phyloP scores from a whole-genome alignment of 2,113 vertebrate species.

The Ameiurus melas region DNA sequence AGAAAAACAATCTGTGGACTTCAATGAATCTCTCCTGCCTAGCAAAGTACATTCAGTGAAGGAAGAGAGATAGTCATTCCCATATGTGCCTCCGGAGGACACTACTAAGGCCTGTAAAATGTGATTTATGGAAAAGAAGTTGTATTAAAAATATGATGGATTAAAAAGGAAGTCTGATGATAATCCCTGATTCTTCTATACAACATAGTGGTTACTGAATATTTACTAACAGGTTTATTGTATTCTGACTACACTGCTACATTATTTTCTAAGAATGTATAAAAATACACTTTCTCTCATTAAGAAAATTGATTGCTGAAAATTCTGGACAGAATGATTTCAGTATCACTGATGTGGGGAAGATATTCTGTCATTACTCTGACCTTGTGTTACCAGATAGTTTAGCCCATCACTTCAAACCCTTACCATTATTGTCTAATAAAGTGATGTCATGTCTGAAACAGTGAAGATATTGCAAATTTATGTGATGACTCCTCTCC shows the following conservation, averaged over 20 bases:
- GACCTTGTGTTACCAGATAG: not conserved
- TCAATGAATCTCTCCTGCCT: conserved; percentile 63
- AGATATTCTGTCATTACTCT: not conserved
- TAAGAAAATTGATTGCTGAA: not conserved
- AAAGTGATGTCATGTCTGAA: conserved; percentile 1
- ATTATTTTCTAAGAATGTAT: not conserved
- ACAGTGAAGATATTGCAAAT: not conserved
- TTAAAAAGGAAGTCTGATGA: conserved; percentile 32
- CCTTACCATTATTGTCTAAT: not conserved
- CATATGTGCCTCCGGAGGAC: conserved; percentile 69
- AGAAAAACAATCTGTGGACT: conserved; percentile 56
- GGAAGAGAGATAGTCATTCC: conserved; percentile 60
- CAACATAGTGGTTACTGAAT: not conserved
- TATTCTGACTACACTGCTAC: not conserved
- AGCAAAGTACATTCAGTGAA: conserved; percentile 59
- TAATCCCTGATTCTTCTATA: not conserved
- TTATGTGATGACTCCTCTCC: not conserved
- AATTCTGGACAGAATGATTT: not conserved
- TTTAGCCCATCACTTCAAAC: not conserved
- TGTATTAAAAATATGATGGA: conserved; percentile 48
- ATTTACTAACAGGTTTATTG: not conserved
- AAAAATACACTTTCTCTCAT: not conserved
- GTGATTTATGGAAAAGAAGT: conserved; percentile 46
- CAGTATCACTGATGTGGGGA: not conserved
- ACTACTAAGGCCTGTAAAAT: conserved; percentile 60